These are phyloP conservation scores for Chloromyia formosa DNA, from an alignment of 2,888 invertebrate genomes.

Conservation along the genomic window DNA sequence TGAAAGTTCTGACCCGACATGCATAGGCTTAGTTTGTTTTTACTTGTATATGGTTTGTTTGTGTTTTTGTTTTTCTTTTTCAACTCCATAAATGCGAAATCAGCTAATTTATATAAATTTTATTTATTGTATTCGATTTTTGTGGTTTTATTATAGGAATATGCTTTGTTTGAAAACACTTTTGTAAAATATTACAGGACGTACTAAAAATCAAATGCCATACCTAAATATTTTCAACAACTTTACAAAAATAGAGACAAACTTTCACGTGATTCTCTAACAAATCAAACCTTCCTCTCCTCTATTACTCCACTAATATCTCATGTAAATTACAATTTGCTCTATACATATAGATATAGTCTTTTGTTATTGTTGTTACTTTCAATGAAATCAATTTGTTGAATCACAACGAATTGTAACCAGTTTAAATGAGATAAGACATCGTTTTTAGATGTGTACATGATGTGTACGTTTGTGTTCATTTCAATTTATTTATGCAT, in stretches of 20 bases:
- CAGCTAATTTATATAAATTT: background rate
- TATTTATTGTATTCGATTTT: background rate
- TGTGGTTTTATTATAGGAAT: background rate
- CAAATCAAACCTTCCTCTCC: background rate
- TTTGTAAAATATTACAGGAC: constrained; percentile 34
- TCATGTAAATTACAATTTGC: background rate
- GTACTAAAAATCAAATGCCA: constrained; percentile 35
- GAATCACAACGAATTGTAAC: background rate
- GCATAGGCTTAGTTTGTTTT: too few species aligned
- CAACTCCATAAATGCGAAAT: background rate
- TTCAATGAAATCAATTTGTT: constrained; percentile 13
- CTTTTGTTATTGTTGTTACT: constrained; percentile 35
- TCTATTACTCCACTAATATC: background rate
- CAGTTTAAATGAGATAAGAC: background rate
- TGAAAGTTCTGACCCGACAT: too few species aligned
- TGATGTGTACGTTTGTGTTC: background rate
- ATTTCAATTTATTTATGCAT: constrained; percentile 2
- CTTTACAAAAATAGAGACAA: constrained; percentile 39
- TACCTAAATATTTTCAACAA: constrained; percentile 35
- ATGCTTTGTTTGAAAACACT: background rate
- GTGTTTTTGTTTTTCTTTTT: background rate
- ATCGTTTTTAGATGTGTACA: constrained; percentile 13
- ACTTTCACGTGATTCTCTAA: constrained; percentile 38
- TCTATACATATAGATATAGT: background rate
- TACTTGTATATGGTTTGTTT: too few species aligned